phyloP scores from a whole-genome alignment of 2,797 vertebrate genomes.

The Threskiornis aethiopicus region DNA sequence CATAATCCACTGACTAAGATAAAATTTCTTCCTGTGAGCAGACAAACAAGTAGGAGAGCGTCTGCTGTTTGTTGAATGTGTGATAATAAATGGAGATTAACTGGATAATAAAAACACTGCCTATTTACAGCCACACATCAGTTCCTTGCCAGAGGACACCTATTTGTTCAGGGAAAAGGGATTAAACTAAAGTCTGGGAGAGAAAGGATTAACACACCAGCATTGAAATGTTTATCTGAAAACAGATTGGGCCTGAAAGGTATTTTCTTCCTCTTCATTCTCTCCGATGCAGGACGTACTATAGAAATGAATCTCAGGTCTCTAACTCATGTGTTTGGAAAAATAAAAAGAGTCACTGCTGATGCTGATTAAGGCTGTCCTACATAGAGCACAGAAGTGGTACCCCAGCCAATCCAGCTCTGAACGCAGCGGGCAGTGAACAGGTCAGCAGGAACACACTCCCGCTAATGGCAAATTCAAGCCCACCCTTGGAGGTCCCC shows the following conservation, averaged over 20 bases:
- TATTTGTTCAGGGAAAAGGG: conserved; percentile 70
- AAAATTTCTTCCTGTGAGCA: conserved; percentile 78
- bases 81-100: conserved; percentile 82
- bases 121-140: conserved; percentile 74
- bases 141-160: conserved; percentile 63
- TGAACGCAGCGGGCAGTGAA: neutral
- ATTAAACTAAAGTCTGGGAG: conserved; percentile 68
- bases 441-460: neutral
- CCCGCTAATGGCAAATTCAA: neutral
- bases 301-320: conserved; percentile 31
- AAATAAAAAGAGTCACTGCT: neutral
- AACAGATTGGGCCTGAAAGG: conserved; percentile 36
- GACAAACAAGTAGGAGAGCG: conserved; percentile 62
- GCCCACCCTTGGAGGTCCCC: neutral
- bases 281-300: neutral
- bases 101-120: conserved; percentile 74
- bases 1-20: conserved; percentile 79
- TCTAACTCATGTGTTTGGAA: conserved; percentile 11
- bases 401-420: neutral
- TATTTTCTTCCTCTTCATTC: conserved; percentile 54
- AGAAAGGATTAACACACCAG: conserved; percentile 60
- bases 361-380: neutral
- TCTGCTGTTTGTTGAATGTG: conserved; percentile 75
- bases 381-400: neutral
- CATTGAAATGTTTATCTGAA: conserved; percentile 64